These are phyloP conservation scores for Opisthograptis luteolata DNA, from an alignment of 2,888 invertebrate genomes.

Conservation along the genomic window DNA sequence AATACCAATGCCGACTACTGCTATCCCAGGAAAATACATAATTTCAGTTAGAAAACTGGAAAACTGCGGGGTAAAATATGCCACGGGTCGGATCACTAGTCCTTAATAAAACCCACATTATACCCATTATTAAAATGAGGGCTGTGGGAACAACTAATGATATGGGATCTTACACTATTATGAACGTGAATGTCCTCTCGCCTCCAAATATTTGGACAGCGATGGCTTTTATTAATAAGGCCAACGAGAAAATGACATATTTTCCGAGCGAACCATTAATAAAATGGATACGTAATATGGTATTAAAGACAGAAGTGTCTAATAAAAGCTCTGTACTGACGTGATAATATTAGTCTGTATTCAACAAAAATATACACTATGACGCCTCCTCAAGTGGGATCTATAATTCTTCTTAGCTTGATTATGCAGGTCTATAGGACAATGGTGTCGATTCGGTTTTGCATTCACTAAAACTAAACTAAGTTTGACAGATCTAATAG, in stretches of 20 bases:
- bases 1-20: too few relatives aligned
- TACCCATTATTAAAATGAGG: neutral
- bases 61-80: too few relatives aligned
- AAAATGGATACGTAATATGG: conserved; percentile 17
- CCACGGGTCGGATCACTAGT: too few relatives aligned
- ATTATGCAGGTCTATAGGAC: too few relatives aligned
- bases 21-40: too few relatives aligned
- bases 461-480: too few relatives aligned
- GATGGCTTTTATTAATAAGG: conserved; percentile 18
- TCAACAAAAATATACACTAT: neutral
- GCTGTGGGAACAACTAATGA: neutral
- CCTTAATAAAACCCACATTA: too few relatives aligned
- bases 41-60: too few relatives aligned
- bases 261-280: conserved; percentile 14
- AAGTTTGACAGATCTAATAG: too few relatives aligned
- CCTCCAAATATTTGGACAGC: conserved; percentile 19
- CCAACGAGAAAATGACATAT: conserved; percentile 18
- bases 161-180: neutral
- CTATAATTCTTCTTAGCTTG: too few relatives aligned
- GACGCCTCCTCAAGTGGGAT: too few relatives aligned
- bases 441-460: too few relatives aligned
- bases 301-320: conserved; percentile 13
- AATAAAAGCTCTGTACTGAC: conserved; percentile 10
- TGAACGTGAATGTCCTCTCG: neutral
- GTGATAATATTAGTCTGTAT: conserved; percentile 5